A percentile compares a stretch with the other conserved stretches of the same genome.
Conservation (phyloP, 2,113 vertebrate species). For the Elaphurus davidianus region DNA sequence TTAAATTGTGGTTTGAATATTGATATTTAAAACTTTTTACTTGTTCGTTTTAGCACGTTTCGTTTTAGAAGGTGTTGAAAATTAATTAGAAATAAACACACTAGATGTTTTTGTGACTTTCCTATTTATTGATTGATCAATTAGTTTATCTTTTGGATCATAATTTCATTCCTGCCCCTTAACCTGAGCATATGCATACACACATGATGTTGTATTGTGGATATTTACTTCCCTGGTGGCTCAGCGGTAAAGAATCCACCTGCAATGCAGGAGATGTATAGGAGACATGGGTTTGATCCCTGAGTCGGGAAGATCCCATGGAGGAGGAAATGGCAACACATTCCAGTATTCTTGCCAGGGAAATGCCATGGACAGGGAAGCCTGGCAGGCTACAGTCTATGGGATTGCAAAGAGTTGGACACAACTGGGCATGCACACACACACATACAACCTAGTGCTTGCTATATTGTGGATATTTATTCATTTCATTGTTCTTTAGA, state of each 20-base stretch:
- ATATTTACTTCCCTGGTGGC: neutral
- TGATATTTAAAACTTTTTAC: neutral
- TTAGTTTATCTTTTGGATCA: neutral
- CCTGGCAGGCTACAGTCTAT: neutral
- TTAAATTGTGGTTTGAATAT: neutral
- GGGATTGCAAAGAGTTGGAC: neutral
- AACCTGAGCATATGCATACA: neutral
- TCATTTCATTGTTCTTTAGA: constrained; percentile 26
- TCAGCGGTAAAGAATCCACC: neutral
- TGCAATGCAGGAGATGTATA: neutral
- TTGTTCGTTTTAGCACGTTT: neutral
- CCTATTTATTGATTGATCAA: neutral
- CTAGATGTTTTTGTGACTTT: neutral
- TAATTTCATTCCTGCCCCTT: neutral
- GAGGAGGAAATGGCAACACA: neutral
- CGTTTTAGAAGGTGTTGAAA: neutral
- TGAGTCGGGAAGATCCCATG: neutral
- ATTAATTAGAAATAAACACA: constrained; percentile 2
- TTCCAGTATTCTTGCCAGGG: neutral
- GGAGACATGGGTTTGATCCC: neutral
- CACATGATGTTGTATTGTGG: neutral
- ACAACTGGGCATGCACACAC: neutral
- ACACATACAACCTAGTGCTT: neutral
- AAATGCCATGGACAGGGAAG: neutral
- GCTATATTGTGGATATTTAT: neutral